phyloP scores from a whole-genome alignment of 2,113 vertebrate genomes.

The Sitta europaea region DNA sequence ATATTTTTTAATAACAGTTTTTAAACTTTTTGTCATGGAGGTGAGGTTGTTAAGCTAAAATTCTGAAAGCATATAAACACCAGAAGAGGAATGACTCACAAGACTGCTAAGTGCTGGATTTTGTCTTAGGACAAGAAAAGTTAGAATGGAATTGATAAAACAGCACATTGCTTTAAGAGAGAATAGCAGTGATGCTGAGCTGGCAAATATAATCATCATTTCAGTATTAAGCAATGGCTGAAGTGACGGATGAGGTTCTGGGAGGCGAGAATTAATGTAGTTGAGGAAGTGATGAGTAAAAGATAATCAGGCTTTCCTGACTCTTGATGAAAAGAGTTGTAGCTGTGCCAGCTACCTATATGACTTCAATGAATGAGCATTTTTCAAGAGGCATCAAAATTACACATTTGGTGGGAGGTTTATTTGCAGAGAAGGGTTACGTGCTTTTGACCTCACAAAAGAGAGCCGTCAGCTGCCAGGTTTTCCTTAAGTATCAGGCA shows the following conservation, averaged over 20 bases:
- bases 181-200: constrained; percentile 36
- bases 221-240: constrained; percentile 25
- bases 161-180: neutral
- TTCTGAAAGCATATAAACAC: neutral
- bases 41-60: neutral
- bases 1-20: neutral
- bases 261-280: constrained; percentile 34
- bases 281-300: constrained; percentile 50
- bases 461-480: neutral
- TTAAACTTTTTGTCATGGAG: neutral
- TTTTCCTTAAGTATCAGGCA: neutral
- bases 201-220: constrained; percentile 13
- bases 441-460: neutral
- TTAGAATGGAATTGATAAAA: constrained; percentile 37
- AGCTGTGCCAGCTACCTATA: neutral
- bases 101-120: neutral
- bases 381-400: neutral
- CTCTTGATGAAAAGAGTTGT: neutral
- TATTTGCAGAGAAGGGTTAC: neutral
- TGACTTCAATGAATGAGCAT: neutral
- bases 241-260: constrained; percentile 26
- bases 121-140: neutral
- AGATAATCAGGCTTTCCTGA: constrained; percentile 1
- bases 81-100: neutral
- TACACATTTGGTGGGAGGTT: neutral